Evolutionary conservation across 2,797 vertebrate genomes (phyloP), one percentile per base, ranked within the genome.

Genomic region (Microctenopoma stevenorrisi): DNA sequence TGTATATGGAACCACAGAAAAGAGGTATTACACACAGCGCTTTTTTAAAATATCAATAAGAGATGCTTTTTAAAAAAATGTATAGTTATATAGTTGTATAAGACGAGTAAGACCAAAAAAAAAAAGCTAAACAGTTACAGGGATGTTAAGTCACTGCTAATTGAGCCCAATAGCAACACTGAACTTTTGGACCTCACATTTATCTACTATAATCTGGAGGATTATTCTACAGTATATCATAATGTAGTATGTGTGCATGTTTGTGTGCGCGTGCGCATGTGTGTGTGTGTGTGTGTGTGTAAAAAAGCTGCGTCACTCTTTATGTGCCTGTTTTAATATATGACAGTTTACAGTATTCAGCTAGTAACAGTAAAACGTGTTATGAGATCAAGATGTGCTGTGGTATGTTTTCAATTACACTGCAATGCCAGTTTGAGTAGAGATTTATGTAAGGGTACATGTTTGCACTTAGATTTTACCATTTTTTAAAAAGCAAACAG

Each of bases 81-180:
- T 77, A 72, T 26, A 12, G 28, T 4, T 30, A 72, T 74, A 64
- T 7, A 72, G 59, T 38, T 85, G 50, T 86, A 86, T 79, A 83
- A 85, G 37, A 64, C 54, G 57, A 26, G 28, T 71, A 79, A 82
- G 22, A 71, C 63, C 55, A 64, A 76, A 64, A 66, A 77, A 66
- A 77, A 66, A 33, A 33, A 5, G 7, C 28, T 30, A 80, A 79
- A 72, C 60, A 66, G 67, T 46, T 40, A 28, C 47, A 22, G 44
- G 46, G n/a, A 38, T 35, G 38, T 9, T 18, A 44, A 4, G 16
- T 40, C 38, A 38, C 40, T 4, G 25, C 38, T 52, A n/a, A 64
- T 40, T 38, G 22, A 64, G 64, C 48, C 38, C 28, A 57, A 61
- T 33, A 75, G 47, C 52, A 12, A 47, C 3, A 12, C 46, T 76